These are phyloP conservation scores for Lagopus muta DNA, from an alignment of 2,113 vertebrate genomes.

Conservation along the genomic window DNA sequence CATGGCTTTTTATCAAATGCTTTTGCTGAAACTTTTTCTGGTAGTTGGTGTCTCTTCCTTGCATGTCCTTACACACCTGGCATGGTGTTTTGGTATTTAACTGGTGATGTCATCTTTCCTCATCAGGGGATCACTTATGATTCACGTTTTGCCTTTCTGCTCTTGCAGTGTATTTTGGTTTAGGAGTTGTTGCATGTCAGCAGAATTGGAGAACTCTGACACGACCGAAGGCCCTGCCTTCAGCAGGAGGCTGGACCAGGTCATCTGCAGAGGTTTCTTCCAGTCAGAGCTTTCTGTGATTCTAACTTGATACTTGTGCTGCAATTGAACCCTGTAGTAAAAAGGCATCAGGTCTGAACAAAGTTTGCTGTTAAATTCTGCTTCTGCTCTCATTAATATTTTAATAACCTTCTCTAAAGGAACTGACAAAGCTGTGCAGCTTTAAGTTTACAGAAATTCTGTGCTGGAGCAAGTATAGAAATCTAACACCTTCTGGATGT, in stretches of 20 bases:
- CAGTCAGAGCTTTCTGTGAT: background rate
- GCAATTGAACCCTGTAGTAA: background rate
- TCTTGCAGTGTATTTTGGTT: background rate
- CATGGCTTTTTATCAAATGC: background rate
- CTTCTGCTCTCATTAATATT: background rate
- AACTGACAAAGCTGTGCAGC: background rate
- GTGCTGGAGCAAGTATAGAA: background rate
- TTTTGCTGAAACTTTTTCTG: background rate
- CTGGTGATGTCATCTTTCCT: background rate
- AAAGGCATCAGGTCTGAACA: background rate
- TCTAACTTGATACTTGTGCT: background rate
- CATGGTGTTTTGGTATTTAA: background rate
- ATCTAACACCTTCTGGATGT: background rate
- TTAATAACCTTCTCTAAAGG: background rate
- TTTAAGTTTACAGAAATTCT: background rate
- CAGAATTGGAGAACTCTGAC: background rate
- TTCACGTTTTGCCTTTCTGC: background rate
- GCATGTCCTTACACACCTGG: background rate
- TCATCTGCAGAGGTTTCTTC: background rate
- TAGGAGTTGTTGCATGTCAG: background rate
- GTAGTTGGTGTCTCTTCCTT: background rate
- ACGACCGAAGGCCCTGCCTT: background rate
- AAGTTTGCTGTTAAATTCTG: background rate
- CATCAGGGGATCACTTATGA: background rate
- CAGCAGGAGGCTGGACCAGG: background rate